Evolutionary conservation across 2,797 vertebrate species (phyloP), one percentile per base, ranked within the genome.

Genomic region (Gambusia yucatana): DNA sequence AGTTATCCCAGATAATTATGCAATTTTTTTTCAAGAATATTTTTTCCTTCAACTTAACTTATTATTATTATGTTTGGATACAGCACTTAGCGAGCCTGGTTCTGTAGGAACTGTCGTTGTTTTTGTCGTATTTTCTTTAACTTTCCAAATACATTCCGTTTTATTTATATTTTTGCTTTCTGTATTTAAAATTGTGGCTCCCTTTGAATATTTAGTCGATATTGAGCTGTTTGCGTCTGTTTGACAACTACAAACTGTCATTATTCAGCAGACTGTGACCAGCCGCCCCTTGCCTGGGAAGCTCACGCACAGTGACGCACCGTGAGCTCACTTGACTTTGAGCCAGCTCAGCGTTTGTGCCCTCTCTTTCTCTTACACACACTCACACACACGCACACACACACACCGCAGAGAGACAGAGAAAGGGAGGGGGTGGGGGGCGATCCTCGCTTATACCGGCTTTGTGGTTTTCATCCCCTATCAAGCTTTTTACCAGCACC

Each of bases 311-410:
- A 28, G 81, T 36, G 70, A 95, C 95, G 94, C 93, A 87, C 80
- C 41, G 85, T 92, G 92, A 92, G 84, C 87, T 93, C 87, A 93
- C 83, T 61, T 52, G 48, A 85, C 86, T 92, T 82, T 52, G 43
- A 86, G 73, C 80, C 82, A 77, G 78, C 86, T 84, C 82, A 80
- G 78, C 88, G 83, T 87, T 88, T 90, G 76, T 86, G 72, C 87
- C 79, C 73, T 44, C 39, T 70, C 67, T 28, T 11, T 70, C 65
- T 43, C 39, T 36, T 39, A 28, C 63, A 17, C 75, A 67, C 39
- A 74, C 76, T 74, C 73, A 39, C 72, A 36, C 67, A 48, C 28
- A 25, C 50, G 9, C 50, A 76, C 52, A 81, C 73, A 74, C 43
- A 50, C 65, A 74, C 73, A 77, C 73, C 61, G 84, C 59, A 84